Conservation (phyloP, 1,140 invertebrate genomes). For the Drosophila aff. region DNA sequence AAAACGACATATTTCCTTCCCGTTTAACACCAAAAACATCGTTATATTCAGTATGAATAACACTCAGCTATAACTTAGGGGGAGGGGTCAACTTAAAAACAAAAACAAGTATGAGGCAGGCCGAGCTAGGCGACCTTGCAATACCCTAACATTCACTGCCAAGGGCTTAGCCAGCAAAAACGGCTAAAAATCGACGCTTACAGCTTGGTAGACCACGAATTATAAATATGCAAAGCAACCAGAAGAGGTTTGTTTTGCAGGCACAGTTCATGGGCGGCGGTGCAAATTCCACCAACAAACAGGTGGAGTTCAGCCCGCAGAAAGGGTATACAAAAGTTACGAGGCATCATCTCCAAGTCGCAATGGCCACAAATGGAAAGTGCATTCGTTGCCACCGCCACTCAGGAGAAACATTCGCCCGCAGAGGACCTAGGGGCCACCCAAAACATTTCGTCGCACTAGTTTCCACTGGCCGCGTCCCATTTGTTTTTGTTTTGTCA, state of each 20-base stretch:
- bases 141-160: conserved; percentile 40
- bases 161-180: not conserved
- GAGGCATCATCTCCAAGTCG: conserved; percentile 65
- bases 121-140: conserved; percentile 29
- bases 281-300: conserved; percentile 17
- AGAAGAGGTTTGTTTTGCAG: not conserved
- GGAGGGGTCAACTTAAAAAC: conserved; percentile 53
- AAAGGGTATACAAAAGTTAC: conserved; percentile 65
- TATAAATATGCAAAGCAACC: not conserved
- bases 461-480: conserved; percentile 35
- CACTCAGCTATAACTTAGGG: conserved; percentile 30
- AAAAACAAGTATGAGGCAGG: conserved; percentile 46
- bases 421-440: not conserved
- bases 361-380: conserved; percentile 37
- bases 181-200: not conserved
- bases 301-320: conserved; percentile 26
- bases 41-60: conserved; percentile 79
- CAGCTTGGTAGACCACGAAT: not conserved
- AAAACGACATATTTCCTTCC: conserved; percentile 1
- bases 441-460: conserved; percentile 2
- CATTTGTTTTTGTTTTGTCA: conserved; percentile 62
- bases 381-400: conserved; percentile 6
- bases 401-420: conserved; percentile 2
- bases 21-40: conserved; percentile 52
- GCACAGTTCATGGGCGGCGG: not conserved